Percentiles rank a stretch among this genome's conserved stretches.
Conservation (phyloP, 2,888 invertebrate genomes). For the Melanargia galathea region DNA sequence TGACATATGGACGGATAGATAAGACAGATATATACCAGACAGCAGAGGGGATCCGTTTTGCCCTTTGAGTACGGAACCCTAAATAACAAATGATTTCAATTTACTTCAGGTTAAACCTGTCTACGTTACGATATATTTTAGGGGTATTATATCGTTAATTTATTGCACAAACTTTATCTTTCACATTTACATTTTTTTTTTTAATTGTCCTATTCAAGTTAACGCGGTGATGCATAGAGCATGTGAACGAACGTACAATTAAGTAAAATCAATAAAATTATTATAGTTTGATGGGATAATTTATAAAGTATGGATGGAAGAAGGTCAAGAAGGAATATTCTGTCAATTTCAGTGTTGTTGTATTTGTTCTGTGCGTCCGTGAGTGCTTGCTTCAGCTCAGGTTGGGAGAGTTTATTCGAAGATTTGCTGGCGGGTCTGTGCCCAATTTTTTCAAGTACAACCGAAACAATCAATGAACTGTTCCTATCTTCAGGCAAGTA, state of each 20-base stretch:
- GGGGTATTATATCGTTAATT: conserved; percentile 16
- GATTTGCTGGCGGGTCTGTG: conserved; percentile 60
- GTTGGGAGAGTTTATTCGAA: conserved; percentile 63
- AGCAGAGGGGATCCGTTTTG: no score
- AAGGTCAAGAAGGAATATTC: conserved; percentile 46
- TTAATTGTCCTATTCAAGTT: neutral
- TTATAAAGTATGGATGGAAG: conserved; percentile 33
- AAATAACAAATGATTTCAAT: conserved; percentile 14
- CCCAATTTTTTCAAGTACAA: conserved; percentile 59
- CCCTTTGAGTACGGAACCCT: neutral
- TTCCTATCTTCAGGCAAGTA: conserved; percentile 60
- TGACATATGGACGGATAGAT: neutral
- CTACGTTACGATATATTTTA: conserved; percentile 17
- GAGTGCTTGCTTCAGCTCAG: conserved; percentile 58
- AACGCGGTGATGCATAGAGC: conserved; percentile 1
- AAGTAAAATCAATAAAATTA: neutral
- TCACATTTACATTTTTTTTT: conserved; percentile 17
- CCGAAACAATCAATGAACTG: conserved; percentile 56
- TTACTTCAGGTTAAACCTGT: conserved; percentile 28
- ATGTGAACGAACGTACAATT: conserved; percentile 7
- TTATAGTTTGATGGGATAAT: neutral
- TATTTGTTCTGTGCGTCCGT: conserved; percentile 49
- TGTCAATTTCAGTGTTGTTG: conserved; percentile 47
- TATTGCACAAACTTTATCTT: conserved; percentile 22
- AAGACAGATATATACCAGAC: no score